A percentile compares a stretch with the other conserved stretches of the same genome.
Conservation (phyloP, 2,888 invertebrate species). For the Mycalesis mineus region DNA sequence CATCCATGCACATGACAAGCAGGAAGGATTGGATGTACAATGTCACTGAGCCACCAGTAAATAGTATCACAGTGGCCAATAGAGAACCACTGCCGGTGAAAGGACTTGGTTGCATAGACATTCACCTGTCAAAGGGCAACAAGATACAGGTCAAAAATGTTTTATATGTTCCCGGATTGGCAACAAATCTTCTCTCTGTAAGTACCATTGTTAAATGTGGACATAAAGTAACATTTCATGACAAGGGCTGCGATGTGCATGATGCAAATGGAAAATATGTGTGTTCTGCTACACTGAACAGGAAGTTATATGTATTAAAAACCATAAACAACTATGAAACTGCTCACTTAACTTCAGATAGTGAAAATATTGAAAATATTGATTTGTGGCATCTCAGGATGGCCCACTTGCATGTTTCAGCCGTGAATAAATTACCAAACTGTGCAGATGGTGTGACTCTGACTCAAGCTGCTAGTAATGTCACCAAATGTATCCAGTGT, state of each 20-base stretch:
- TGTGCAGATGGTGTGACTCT: constrained; percentile 28
- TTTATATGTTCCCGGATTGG: background rate
- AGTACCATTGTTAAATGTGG: background rate
- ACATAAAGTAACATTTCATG: too few species aligned
- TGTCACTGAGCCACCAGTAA: background rate
- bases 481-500: constrained; percentile 17
- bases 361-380: too few species aligned
- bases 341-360: constrained; percentile 1
- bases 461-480: constrained; percentile 5
- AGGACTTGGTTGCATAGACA: background rate
- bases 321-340: constrained; percentile 12
- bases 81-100: background rate
- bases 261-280: constrained; percentile 23
- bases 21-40: background rate
- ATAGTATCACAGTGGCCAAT: background rate
- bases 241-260: background rate
- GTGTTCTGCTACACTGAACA: constrained; percentile 19
- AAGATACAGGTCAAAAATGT: background rate
- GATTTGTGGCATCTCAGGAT: background rate
- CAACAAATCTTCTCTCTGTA: background rate
- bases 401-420: constrained; percentile 15
- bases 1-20: background rate
- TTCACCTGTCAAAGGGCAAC: background rate
- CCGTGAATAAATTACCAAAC: constrained; percentile 26
- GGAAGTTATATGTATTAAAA: constrained; percentile 28